Evolutionary conservation across 2,797 vertebrate species (phyloP).

Genomic region (Mormyrus proboscirostris): DNA sequence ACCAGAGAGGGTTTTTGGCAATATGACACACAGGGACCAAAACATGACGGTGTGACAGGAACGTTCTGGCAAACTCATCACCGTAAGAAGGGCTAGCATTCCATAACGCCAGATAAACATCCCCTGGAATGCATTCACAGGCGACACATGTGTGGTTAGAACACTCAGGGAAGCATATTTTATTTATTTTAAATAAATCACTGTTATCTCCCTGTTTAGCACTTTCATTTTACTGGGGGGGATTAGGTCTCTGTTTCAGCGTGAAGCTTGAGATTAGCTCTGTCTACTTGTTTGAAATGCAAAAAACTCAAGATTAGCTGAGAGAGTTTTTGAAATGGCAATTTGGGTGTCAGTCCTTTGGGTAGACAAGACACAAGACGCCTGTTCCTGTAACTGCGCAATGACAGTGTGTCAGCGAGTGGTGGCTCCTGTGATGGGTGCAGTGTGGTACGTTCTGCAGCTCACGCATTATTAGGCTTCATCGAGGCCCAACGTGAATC

Average conservation of each 20-base stretch:
- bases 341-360: not conserved
- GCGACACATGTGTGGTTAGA: not conserved
- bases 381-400: not conserved
- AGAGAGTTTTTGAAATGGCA: conserved; percentile 7
- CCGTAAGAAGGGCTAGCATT: not conserved
- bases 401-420: not conserved
- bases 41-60: not conserved
- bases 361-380: not conserved
- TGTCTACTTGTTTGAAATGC: conserved; percentile 4
- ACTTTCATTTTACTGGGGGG: not conserved
- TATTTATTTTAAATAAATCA: conserved; percentile 2
- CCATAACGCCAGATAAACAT: not conserved
- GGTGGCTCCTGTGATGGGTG: not conserved
- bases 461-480: not conserved
- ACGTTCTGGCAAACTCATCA: not conserved
- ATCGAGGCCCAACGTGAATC: not conserved
- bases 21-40: not conserved
- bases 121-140: not conserved
- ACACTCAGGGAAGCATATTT: not conserved
- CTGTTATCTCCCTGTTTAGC: not conserved
- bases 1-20: not conserved
- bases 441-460: not conserved
- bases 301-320: conserved; percentile 1
- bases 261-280: not conserved
- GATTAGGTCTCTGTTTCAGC: not conserved